Evolutionary conservation across 2,888 invertebrate genomes (phyloP).

Genomic region (Metalampra italica): DNA sequence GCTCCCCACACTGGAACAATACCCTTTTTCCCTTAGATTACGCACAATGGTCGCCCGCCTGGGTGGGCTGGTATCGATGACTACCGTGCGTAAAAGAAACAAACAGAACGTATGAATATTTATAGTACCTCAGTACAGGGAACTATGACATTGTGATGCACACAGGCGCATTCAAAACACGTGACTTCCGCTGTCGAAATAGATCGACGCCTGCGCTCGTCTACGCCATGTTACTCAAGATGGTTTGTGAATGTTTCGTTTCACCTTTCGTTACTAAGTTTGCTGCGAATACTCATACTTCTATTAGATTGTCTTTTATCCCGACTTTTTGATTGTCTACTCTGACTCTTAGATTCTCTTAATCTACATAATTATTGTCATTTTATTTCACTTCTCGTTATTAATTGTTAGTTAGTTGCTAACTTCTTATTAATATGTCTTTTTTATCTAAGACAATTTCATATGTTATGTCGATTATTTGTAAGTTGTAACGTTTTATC

Average conservation of each 20-base stretch:
- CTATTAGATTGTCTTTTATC: too few species aligned
- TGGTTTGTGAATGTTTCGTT: slow-evolving; percentile 16
- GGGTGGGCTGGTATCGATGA: slow-evolving; percentile 52
- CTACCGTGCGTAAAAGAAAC: slow-evolving; percentile 16
- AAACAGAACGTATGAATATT: slow-evolving; percentile 11
- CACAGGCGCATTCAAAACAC: slow-evolving; percentile 41
- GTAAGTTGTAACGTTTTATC: too few species aligned
- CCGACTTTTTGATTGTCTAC: too few species aligned
- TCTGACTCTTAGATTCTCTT: too few species aligned
- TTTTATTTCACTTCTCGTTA: too few species aligned
- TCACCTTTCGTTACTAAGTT: neutral
- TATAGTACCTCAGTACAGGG: slow-evolving; percentile 36
- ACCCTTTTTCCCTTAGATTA: slow-evolving; percentile 34
- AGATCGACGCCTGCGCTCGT: slow-evolving; percentile 40
- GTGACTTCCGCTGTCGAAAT: slow-evolving; percentile 69
- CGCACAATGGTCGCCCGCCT: slow-evolving; percentile 43
- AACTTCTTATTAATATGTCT: too few species aligned
- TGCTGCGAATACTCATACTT: too few species aligned
- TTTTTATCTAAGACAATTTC: too few species aligned
- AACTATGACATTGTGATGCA: slow-evolving; percentile 63
- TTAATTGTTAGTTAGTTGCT: too few species aligned
- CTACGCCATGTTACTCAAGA: slow-evolving; percentile 10
- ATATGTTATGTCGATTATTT: too few species aligned
- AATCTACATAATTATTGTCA: too few species aligned
- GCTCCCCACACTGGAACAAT: slow-evolving; percentile 44